A percentile compares a stretch with the other conserved stretches of the same genome.
Conservation (phyloP, 2,113 vertebrate genomes). For the Peucedramus taeniatus region DNA sequence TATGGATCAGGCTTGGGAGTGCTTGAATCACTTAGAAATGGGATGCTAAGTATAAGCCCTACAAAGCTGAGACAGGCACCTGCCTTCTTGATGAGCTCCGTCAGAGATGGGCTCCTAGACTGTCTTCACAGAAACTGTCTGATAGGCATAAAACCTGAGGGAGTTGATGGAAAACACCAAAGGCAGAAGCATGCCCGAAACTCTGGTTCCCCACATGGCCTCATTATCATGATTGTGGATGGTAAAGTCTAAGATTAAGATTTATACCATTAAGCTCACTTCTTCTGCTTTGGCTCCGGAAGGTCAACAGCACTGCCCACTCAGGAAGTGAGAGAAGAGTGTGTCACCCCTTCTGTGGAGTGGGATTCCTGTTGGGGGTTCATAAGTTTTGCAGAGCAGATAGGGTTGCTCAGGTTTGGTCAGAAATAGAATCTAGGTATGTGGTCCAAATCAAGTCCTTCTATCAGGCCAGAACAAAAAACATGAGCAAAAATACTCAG, state of each 20-base stretch:
- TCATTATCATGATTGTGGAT: accelerated
- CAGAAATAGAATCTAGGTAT: background rate
- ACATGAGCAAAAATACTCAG: background rate
- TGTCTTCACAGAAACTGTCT: background rate
- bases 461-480: background rate
- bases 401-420: background rate
- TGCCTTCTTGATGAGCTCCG: background rate
- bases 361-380: background rate
- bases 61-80: background rate
- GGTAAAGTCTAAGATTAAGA: background rate
- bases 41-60: background rate
- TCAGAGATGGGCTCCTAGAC: background rate
- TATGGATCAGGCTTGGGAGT: background rate
- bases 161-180: background rate
- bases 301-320: accelerated
- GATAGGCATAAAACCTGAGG: background rate
- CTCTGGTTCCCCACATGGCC: accelerated
- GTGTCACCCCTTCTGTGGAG: background rate
- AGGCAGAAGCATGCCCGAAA: background rate
- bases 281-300: background rate
- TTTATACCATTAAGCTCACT: background rate
- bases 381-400: background rate
- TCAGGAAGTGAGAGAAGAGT: background rate
- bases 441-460: background rate
- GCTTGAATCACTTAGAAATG: background rate